These are phyloP conservation scores for Apotomis capreana DNA, from an alignment of 2,888 invertebrate species.

Conservation along the genomic window DNA sequence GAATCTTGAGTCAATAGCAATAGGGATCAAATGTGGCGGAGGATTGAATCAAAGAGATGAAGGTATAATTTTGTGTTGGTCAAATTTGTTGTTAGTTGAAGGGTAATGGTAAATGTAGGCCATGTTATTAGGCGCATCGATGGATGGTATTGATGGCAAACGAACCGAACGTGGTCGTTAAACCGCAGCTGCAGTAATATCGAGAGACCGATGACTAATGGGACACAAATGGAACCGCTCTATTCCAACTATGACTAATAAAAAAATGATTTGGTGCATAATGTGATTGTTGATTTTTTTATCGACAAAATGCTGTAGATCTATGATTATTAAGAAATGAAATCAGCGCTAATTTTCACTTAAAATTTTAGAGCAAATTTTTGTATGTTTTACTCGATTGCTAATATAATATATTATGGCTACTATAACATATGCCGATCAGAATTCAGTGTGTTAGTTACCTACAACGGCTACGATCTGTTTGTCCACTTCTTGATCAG, in stretches of 20 bases:
- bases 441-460: too few species aligned
- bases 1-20: constrained; percentile 5
- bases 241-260: background rate
- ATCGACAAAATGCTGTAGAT: too few species aligned
- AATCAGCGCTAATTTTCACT: too few species aligned
- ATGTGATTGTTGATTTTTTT: too few species aligned
- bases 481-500: too few species aligned
- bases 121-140: constrained; percentile 55
- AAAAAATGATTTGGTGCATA: background rate
- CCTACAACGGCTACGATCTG: too few species aligned
- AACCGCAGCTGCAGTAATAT: constrained; percentile 40
- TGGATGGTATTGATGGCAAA: constrained; percentile 46
- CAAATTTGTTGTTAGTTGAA: constrained; percentile 51
- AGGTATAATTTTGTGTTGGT: constrained; percentile 32
- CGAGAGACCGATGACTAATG: constrained; percentile 22
- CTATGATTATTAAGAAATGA: too few species aligned
- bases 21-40: constrained; percentile 35
- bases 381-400: too few species aligned
- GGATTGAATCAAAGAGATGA: constrained; percentile 10
- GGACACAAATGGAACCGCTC: constrained; percentile 8
- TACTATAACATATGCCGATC: too few species aligned
- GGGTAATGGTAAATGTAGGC: constrained; percentile 48
- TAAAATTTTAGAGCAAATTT: too few species aligned
- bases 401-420: too few species aligned
- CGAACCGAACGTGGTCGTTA: constrained; percentile 42